These are phyloP conservation scores for Muricea muricata DNA, from an alignment of 92 coral and sea anemone species.

Conservation along the genomic window DNA sequence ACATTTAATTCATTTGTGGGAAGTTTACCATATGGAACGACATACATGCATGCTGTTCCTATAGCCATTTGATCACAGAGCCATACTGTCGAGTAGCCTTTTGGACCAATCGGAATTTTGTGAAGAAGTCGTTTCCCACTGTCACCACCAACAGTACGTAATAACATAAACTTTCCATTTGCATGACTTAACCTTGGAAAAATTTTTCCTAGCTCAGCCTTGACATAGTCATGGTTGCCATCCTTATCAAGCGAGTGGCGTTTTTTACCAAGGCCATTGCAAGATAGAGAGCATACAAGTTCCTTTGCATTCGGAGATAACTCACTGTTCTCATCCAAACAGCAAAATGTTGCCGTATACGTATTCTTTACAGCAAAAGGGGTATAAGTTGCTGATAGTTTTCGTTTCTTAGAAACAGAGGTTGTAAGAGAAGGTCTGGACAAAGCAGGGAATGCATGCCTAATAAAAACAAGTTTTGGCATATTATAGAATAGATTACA, in stretches of 20 bases:
- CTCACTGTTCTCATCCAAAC: slow-evolving; percentile 26
- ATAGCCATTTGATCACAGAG: slow-evolving; percentile 26
- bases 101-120: slow-evolving; percentile 52
- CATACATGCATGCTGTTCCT: slow-evolving; percentile 42
- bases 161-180: slow-evolving; percentile 38
- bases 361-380: slow-evolving; percentile 36
- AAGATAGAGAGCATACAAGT: slow-evolving; percentile 29
- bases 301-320: slow-evolving; percentile 38
- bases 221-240: slow-evolving; percentile 38
- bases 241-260: slow-evolving; percentile 42
- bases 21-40: slow-evolving; percentile 31
- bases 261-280: slow-evolving; percentile 44
- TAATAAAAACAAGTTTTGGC: no score
- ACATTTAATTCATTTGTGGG: slow-evolving; percentile 20
- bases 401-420: not conserved
- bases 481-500: no score
- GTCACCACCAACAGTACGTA: slow-evolving; percentile 43
- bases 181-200: slow-evolving; percentile 50
- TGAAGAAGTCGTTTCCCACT: slow-evolving; percentile 40
- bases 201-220: slow-evolving; percentile 42
- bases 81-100: slow-evolving; percentile 48
- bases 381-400: not conserved
- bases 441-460: slow-evolving; percentile 56
- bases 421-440: slow-evolving; percentile 17
- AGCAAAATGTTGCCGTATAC: slow-evolving; percentile 35